Base-by-base conservation (phyloP, 2,797 vertebrate genomes). In the Taenioides sp. region DNA sequence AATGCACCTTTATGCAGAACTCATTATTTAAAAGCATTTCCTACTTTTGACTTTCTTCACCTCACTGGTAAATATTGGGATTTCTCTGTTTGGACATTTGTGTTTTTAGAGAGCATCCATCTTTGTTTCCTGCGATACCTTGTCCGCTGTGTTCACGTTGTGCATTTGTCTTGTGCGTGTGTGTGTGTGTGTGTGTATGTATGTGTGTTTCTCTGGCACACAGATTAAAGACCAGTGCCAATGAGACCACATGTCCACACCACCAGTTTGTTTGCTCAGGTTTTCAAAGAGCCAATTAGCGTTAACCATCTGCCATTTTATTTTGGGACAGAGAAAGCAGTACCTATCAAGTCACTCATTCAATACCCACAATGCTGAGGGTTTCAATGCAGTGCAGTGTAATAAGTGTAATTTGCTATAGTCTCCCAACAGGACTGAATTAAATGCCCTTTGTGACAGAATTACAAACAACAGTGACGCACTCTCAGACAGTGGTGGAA, bases 231-330 rank as follows among this genome's bases (percentile, higher is more conserved):
- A 75, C 54, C 70, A 76, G 81, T 77, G 81, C 76, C n/a, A 65
- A 84, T 74, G 74, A 66, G 76, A 70, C 71, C 70, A 60, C 75
- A 77, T 77, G 65, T 78, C 58, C 59, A 58, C 67, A 62, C 69
- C 59, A 64, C 79, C 80, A 72, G 65, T 76, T 77, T 73, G 31
- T 71, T 75, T 47, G 47, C 61, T 78, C 73, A 69, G 40, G 66
- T 67, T 80, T 74, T 69, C 58, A 78, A 66, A 80, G 55, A 58
- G 64, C 75, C 72, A 81, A 86, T 85, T 81, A 84, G 71, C 70
- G 66, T 79, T 74, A 78, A 72, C 82, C 84, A 86, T 87, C 82
- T 87, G 79, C 52, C 69, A 73, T 75, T 73, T 43, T 69, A 78
- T 78, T 82, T 79, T 71, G 68, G 58, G 23, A 83, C 69, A 47